A percentile compares a stretch with the other conserved stretches of the same genome.
Conservation (phyloP, 2,113 vertebrate species). For the Pycnonotus jocosus region DNA sequence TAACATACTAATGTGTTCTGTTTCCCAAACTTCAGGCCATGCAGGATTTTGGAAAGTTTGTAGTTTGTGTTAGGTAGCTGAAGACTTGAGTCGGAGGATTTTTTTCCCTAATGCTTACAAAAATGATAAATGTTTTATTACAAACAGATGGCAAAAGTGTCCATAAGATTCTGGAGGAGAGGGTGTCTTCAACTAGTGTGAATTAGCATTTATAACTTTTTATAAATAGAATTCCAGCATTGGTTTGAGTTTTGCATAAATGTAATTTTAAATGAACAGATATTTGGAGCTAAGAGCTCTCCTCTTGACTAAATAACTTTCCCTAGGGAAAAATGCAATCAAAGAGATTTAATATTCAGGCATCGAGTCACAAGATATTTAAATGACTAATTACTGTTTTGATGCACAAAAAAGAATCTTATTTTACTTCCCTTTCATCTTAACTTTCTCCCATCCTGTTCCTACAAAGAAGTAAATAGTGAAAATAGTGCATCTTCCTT, state of each 20-base stretch:
- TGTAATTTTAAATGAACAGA: neutral
- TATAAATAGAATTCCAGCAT: neutral
- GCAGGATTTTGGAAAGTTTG: neutral
- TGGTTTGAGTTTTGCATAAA: neutral
- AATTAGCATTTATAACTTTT: neutral
- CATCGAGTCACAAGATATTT: conserved; percentile 8
- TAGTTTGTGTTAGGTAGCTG: neutral
- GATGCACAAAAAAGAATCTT: conserved; percentile 21
- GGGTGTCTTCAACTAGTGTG: neutral
- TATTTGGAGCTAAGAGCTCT: conserved; percentile 15
- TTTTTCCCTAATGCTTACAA: neutral
- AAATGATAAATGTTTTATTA: neutral
- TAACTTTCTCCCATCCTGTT: neutral
- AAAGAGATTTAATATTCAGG: conserved; percentile 22
- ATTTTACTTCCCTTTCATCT: conserved; percentile 25
- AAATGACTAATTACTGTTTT: conserved; percentile 34
- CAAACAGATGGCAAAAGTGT: neutral
- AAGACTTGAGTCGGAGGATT: neutral
- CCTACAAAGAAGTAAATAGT: neutral
- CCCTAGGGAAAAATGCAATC: conserved; percentile 48
- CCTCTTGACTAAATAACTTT: conserved; percentile 34
- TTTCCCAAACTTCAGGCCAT: neutral
- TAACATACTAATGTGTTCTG: neutral
- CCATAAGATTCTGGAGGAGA: neutral
- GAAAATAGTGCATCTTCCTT: neutral